These are phyloP conservation scores for Macrocentrus cingulum DNA, from an alignment of 1,140 invertebrate species.

Conservation along the genomic window DNA sequence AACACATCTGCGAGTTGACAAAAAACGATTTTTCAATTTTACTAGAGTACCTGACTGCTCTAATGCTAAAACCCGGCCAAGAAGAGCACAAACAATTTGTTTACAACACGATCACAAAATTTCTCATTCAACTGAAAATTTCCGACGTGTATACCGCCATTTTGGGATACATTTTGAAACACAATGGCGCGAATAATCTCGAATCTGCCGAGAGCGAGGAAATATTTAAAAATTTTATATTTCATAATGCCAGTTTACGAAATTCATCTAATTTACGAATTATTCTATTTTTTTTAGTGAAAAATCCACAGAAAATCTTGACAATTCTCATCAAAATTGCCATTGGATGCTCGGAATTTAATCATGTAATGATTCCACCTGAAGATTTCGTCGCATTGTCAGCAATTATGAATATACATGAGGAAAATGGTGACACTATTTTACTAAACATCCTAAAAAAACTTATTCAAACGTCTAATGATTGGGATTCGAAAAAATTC, in stretches of 20 bases:
- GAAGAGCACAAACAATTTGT: conserved; percentile 33
- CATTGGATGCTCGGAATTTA: conserved; percentile 37
- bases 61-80: conserved; percentile 25
- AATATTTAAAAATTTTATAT: conserved; percentile 40
- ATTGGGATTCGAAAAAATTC: conserved; percentile 36
- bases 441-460: conserved; percentile 7
- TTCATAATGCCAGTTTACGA: conserved; percentile 34
- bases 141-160: conserved; percentile 35
- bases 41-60: conserved; percentile 39
- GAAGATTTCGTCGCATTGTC: conserved; percentile 36
- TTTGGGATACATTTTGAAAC: conserved; percentile 40
- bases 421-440: conserved; percentile 26
- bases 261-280: conserved; percentile 29
- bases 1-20: conserved; percentile 24
- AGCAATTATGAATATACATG: conserved; percentile 38
- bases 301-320: conserved; percentile 40
- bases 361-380: conserved; percentile 36
- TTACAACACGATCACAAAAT: conserved; percentile 27
- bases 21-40: conserved; percentile 36
- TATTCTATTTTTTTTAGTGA: conserved; percentile 40
- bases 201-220: conserved; percentile 31
- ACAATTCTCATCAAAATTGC: conserved; percentile 39
- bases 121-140: conserved; percentile 30
- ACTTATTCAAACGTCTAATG: too few relatives aligned
- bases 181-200: conserved; percentile 36